Percentiles rank a stretch among this genome's conserved stretches.
These are phyloP conservation scores for Heliconius eleuchia DNA, from an alignment of 1,140 invertebrate species.

Conservation along the genomic window DNA sequence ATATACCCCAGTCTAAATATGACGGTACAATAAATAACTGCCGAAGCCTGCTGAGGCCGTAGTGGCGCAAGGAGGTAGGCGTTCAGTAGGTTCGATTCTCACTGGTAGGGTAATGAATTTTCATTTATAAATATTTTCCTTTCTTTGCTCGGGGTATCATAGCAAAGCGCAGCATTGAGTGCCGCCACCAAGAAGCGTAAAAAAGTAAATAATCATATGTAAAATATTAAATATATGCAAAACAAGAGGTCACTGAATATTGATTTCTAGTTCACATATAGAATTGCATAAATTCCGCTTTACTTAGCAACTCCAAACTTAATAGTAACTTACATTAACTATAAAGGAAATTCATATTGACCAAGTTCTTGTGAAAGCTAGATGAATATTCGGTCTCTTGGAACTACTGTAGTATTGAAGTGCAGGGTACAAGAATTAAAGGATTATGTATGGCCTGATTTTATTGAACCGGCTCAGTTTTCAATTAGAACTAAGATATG, in stretches of 20 bases:
- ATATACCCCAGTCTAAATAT: no score
- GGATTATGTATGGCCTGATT: neutral
- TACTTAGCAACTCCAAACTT: neutral
- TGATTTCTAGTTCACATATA: neutral
- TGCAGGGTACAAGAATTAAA: neutral
- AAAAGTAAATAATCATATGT: no score
- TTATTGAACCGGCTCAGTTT: neutral
- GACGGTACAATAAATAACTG: no score
- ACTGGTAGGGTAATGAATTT: no score
- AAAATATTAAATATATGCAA: neutral
- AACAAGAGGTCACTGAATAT: neutral
- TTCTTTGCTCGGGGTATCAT: no score
- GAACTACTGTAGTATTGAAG: constrained; percentile 7
- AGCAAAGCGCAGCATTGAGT: no score
- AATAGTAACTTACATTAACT: constrained; percentile 3
- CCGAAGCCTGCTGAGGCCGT: no score
- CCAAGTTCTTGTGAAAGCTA: constrained; percentile 10
- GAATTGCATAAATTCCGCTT: neutral
- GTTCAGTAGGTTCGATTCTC: no score
- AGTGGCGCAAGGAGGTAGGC: no score
- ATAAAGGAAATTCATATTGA: constrained; percentile 14
- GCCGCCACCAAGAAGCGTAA: no score
- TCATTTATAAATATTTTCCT: no score
- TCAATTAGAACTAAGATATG: neutral
- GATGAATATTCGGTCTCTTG: constrained; percentile 10